Evolutionary conservation across 2,797 vertebrate genomes (phyloP), one percentile per base, ranked within the genome.

Genomic region (Poeciliopsis infans): DNA sequence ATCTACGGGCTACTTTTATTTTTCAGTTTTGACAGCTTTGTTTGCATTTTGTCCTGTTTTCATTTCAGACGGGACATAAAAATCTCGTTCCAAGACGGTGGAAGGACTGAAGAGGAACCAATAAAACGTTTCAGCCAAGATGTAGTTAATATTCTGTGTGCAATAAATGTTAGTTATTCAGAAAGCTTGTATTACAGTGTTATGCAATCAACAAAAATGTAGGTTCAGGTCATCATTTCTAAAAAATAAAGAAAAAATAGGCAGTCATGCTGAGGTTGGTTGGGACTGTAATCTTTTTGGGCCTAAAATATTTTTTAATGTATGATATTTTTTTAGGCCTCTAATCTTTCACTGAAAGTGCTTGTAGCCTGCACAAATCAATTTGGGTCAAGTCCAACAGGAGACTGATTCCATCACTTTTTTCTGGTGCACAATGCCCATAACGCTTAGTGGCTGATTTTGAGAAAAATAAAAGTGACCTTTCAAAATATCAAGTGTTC

Each of bases 1-100:
- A 78, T 87, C 83, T 36, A 72, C 74, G 18, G n/a, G 47, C 72
- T 71, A 81, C 82, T 84, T 81, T 82, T 74, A 84, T 88, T 76
- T 78, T 73, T 85, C 66, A 84, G 72, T 83, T 72, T 68, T 2
- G 77, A 78, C 57, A 16, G 68, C 69, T 86, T 77, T 8, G 0
- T 70, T 82, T 74, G 68, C 72, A 77, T 76, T 25, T 72, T 71
- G 46, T 61, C 57, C 12, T 68, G 76, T 53, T 78, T 49, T 79
- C 3, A 64, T 78, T 47, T 76, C 39, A 71, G 69, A 13, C 28
- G 23, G 64, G 66, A 25, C 70, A 73, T 41, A 70, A 41, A 13
- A 59, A 57, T 7, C 41, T 47, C n/a, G 15, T 15, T 33, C 3
- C 43, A n/a, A 47, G 23, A 51, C 75, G 18, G 45, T 20, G 0